These are phyloP conservation scores for Cryptophagus acutangulus DNA, from an alignment of 2,888 invertebrate species.

Conservation along the genomic window DNA sequence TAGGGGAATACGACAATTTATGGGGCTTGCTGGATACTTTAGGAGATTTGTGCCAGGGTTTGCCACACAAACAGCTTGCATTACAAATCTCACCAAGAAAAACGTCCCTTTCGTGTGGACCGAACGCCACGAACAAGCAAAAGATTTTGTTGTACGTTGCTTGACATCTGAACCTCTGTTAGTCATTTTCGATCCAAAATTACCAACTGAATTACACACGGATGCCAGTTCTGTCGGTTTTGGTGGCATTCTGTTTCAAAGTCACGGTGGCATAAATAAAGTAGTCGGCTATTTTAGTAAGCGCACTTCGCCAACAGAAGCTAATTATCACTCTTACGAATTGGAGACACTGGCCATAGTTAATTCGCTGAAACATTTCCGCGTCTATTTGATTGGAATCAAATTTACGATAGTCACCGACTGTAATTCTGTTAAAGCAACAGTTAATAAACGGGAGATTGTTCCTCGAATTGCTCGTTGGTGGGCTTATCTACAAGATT, in stretches of 20 bases:
- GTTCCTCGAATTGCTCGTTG: slow-evolving; percentile 32
- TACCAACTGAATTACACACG: slow-evolving; percentile 30
- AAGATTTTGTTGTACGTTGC: background rate
- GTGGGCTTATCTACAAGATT: slow-evolving; percentile 19
- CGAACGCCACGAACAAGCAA: background rate
- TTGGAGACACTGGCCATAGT: slow-evolving; percentile 40
- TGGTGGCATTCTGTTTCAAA: slow-evolving; percentile 31
- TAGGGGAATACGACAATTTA: too few relatives aligned
- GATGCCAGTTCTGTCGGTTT: slow-evolving; percentile 29
- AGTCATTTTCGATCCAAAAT: slow-evolving; percentile 20
- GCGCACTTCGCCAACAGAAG: slow-evolving; percentile 34
- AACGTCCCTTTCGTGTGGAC: background rate
- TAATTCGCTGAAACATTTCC: slow-evolving; percentile 33
- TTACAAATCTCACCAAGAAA: slow-evolving; percentile 21
- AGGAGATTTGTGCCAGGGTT: too few relatives aligned
- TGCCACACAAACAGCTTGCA: slow-evolving; percentile 21
- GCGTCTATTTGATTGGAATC: slow-evolving; percentile 33
- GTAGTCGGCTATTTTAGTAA: slow-evolving; percentile 36
- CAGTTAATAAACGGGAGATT: slow-evolving; percentile 31
- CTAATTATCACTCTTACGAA: slow-evolving; percentile 38
- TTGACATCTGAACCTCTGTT: slow-evolving; percentile 17
- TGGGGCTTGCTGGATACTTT: too few relatives aligned
- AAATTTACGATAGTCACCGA: slow-evolving; percentile 35
- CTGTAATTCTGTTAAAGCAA: slow-evolving; percentile 32
- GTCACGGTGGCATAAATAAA: slow-evolving; percentile 21